Conservation (phyloP, 1,140 invertebrate genomes). For the Protaetia brevitarsis region DNA sequence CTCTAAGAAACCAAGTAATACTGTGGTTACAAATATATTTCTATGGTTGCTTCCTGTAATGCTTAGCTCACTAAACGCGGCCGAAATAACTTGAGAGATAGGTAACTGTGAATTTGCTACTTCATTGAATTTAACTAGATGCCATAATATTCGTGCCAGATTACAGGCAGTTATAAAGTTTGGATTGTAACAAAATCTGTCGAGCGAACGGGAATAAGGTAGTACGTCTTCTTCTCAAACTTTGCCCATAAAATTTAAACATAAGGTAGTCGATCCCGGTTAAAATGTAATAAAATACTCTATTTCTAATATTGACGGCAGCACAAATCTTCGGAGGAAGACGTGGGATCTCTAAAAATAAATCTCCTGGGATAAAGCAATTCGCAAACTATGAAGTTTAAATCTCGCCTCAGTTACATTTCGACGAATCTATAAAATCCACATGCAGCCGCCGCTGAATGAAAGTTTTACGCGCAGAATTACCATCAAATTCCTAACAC, state of each 20-base stretch:
- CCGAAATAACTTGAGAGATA: too few relatives aligned
- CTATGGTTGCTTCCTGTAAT: too few relatives aligned
- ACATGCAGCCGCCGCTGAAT: not conserved
- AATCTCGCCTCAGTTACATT: slow-evolving; percentile 11
- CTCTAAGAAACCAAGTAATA: too few relatives aligned
- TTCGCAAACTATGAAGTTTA: slow-evolving; percentile 12
- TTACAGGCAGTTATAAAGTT: too few relatives aligned
- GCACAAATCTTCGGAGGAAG: not conserved
- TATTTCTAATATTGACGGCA: slow-evolving; percentile 5
- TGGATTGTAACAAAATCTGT: too few relatives aligned
- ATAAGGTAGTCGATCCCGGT: not conserved
- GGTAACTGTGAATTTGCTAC: too few relatives aligned
- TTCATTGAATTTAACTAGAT: too few relatives aligned
- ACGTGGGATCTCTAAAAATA: not conserved
- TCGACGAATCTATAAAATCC: not conserved
- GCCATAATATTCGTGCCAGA: too few relatives aligned
- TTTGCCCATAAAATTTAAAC: slow-evolving; percentile 1
- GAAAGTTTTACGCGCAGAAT: not conserved
- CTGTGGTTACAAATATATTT: too few relatives aligned
- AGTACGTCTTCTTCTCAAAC: not conserved
- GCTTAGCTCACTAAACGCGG: too few relatives aligned
- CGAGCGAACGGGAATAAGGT: too few relatives aligned
- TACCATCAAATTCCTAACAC: not conserved
- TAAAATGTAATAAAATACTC: slow-evolving; percentile 7
- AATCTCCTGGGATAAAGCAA: slow-evolving; percentile 11